These are phyloP conservation scores for Coturnix japonica DNA, from an alignment of 2,113 vertebrate genomes.

Conservation along the genomic window DNA sequence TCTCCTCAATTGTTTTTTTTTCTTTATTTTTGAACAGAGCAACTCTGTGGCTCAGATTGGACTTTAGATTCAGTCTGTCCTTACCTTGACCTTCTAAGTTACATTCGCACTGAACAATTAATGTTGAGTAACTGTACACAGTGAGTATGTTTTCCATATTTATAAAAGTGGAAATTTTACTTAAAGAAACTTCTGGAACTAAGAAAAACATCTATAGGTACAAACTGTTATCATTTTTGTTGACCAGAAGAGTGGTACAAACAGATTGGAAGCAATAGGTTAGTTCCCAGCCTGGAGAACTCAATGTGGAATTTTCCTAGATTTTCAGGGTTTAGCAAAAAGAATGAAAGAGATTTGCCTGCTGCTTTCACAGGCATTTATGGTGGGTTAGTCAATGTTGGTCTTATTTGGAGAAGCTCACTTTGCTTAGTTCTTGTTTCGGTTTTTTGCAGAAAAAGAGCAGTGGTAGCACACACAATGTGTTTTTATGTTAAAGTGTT, in stretches of 20 bases:
- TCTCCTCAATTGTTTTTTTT: not conserved
- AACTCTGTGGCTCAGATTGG: slow-evolving; percentile 88
- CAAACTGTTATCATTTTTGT: not conserved
- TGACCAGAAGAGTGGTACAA: not conserved
- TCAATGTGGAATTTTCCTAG: not conserved
- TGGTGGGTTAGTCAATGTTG: not conserved
- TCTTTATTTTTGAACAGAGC: slow-evolving; percentile 75
- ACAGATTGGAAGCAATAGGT: not conserved
- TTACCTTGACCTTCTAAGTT: slow-evolving; percentile 91
- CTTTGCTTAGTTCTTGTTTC: not conserved
- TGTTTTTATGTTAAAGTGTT: not conserved
- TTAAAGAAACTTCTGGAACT: not conserved
- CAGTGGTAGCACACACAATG: not conserved
- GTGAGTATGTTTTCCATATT: slow-evolving; percentile 79
- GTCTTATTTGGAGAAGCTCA: not conserved
- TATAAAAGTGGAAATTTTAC: not conserved
- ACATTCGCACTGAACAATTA: slow-evolving; percentile 90
- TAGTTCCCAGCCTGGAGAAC: accelerated
- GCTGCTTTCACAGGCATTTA: not conserved
- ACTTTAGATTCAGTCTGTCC: slow-evolving; percentile 85
- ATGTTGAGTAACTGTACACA: slow-evolving; percentile 85
- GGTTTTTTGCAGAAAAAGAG: not conserved
- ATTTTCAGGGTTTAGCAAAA: not conserved
- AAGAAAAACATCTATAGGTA: not conserved
- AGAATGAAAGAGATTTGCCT: not conserved